Evolutionary conservation across 2,797 vertebrate genomes (phyloP), one percentile per base, ranked within the genome.

Genomic region (Danio kyathit): DNA sequence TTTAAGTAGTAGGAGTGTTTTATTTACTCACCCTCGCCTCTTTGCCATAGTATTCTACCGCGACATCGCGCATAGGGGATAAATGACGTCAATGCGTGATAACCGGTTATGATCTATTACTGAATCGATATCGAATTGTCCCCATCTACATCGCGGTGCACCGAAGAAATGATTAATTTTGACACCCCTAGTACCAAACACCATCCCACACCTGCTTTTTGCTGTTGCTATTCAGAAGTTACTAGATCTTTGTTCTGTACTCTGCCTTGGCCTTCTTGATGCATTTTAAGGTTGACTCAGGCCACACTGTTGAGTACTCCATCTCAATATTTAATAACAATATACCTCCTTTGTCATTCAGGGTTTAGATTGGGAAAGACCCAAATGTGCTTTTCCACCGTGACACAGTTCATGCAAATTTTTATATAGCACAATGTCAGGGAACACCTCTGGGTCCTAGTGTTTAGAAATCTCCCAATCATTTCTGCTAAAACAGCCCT

Each of bases 341-440:
- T 63, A 12, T 64, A 49, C 43, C 74, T 63, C 19, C 13, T 6
- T 5, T 1, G 9, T 60, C 73, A 75, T 75, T 40, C 57, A 75
- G 6, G 73, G 29, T 11, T 75, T 17, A 4, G 11, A 5, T 56
- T 56, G 11, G 11, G 52, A 16, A 5, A 56, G 5, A 56, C 14
- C 5, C 40, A 0, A 17, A 80, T 43, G 5, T 14, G 19, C 11
- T 73, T 80, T 4, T 80, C 57, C 21, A 73, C 69, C 11, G 56
- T 63, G 56, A 73, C 77, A 29, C 48, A 76, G 67, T 77, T 84
- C 11, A 29, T 69, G n/a, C 73, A 81, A 61, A 44, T 6, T n/a
- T 66, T 69, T 6, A 85, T 80, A 19, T 80, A 83, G 65, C 0
- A 85, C 76, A 72, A 12, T 60, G 8, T 64, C 54, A 13, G 72